Percentiles rank a stretch among this genome's conserved stretches.
phyloP scores from a whole-genome alignment of 30 jellyfish, hydroid and myxozoan genomes.

The Haliclystus octoradiatus region DNA sequence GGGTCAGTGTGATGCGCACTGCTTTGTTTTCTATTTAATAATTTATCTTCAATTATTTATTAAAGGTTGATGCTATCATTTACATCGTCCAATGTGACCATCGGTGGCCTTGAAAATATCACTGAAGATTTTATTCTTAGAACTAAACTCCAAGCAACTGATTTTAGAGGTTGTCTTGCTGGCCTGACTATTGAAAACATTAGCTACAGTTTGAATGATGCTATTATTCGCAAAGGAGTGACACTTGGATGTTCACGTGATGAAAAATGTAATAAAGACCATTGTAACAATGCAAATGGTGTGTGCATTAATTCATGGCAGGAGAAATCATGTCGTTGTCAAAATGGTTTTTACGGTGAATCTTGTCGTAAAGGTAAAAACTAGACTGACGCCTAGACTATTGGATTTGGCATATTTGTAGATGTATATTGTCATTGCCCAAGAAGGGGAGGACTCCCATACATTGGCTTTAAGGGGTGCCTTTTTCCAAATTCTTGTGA shows the following conservation, averaged over 20 bases:
- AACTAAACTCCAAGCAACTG: background rate
- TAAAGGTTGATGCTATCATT: background rate
- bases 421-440: no score
- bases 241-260: conserved; percentile 50
- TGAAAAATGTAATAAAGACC: conserved; percentile 5
- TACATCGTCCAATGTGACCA: background rate
- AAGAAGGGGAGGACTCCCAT: no score
- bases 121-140: background rate
- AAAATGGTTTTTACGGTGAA: conserved; percentile 47
- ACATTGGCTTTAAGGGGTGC: no score
- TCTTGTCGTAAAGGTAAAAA: conserved; percentile 54
- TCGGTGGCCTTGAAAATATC: background rate
- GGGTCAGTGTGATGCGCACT: background rate
- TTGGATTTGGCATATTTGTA: no score
- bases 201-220: background rate
- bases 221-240: conserved; percentile 17
- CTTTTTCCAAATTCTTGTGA: no score
- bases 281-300: conserved; percentile 38
- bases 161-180: conserved; percentile 14
- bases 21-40: background rate
- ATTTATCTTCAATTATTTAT: no score
- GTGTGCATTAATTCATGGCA: conserved; percentile 58
- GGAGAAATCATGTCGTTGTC: conserved; percentile 48
- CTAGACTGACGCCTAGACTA: background rate
- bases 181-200: background rate